Conservation (phyloP, 2,797 vertebrate genomes). For the Halcyon smyrnensis region DNA sequence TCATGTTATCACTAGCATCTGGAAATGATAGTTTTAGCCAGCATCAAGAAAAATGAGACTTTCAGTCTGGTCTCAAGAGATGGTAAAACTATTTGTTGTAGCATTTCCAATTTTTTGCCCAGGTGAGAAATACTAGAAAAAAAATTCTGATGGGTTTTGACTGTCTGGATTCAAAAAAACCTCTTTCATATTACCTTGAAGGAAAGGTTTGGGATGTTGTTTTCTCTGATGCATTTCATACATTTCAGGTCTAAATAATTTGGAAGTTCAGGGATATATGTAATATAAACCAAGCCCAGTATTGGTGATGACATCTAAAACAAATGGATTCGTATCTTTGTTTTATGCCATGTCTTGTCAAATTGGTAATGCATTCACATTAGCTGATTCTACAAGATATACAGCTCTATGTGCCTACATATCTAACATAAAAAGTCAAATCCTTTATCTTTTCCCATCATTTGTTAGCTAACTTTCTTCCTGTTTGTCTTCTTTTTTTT, state of each 20-base stretch:
- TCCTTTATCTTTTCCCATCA: not conserved
- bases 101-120: slow-evolving; percentile 26
- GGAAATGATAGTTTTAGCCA: slow-evolving; percentile 25
- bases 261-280: not conserved
- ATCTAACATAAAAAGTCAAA: slow-evolving; percentile 36
- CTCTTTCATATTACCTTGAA: slow-evolving; percentile 17
- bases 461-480: not conserved
- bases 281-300: slow-evolving; percentile 9
- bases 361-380: slow-evolving; percentile 7
- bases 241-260: slow-evolving; percentile 29
- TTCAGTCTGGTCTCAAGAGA: slow-evolving; percentile 24
- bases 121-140: slow-evolving; percentile 29
- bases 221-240: slow-evolving; percentile 6
- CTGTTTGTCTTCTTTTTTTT: not conserved
- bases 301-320: slow-evolving; percentile 2
- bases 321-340: slow-evolving; percentile 22
- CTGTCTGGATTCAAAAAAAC: not conserved
- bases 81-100: slow-evolving; percentile 28
- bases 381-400: slow-evolving; percentile 32
- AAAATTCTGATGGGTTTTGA: slow-evolving; percentile 46
- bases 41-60: slow-evolving; percentile 43
- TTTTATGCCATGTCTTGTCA: slow-evolving; percentile 31
- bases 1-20: not conserved
- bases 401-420: not conserved
- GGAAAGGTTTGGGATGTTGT: slow-evolving; percentile 13